Percentiles rank a stretch among this genome's conserved stretches.
Evolutionary conservation across 1,140 invertebrate genomes (phyloP).

Genomic region (Eufriesea mexicana): DNA sequence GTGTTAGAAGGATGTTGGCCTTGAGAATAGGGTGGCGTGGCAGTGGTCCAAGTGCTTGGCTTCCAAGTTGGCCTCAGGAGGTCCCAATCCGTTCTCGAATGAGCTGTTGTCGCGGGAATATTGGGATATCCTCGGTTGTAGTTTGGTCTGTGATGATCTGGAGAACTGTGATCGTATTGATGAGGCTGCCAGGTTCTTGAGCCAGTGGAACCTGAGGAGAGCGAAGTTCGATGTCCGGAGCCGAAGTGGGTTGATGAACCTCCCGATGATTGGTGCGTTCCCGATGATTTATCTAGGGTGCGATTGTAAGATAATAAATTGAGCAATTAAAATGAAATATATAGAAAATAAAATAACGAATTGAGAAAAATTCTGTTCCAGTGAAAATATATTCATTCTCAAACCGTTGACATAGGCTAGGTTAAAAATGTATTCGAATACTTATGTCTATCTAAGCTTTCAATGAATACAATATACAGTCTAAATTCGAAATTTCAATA

Average conservation of each 20-base stretch:
- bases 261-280: not conserved
- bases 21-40: not conserved
- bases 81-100: not conserved
- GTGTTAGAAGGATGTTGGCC: not conserved
- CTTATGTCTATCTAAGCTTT: too few species aligned
- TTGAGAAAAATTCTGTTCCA: too few species aligned
- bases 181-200: slow-evolving; percentile 1
- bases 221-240: slow-evolving; percentile 7
- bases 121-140: not conserved
- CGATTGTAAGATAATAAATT: too few species aligned
- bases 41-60: slow-evolving; percentile 1
- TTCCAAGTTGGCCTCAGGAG: slow-evolving; percentile 14
- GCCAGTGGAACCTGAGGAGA: not conserved
- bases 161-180: slow-evolving; percentile 29
- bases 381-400: too few species aligned
- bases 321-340: too few species aligned
- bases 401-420: too few species aligned
- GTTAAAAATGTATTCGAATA: too few species aligned
- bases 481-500: too few species aligned
- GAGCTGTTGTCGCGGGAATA: not conserved
- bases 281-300: slow-evolving; percentile 38
- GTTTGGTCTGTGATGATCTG: not conserved
- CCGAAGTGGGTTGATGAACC: not conserved
- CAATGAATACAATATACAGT: too few species aligned
- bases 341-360: too few species aligned